Evolutionary conservation across 92 coral and sea anemone species (phyloP), one percentile per base, ranked within the genome.

Genomic region (Heliopora coerulea): DNA sequence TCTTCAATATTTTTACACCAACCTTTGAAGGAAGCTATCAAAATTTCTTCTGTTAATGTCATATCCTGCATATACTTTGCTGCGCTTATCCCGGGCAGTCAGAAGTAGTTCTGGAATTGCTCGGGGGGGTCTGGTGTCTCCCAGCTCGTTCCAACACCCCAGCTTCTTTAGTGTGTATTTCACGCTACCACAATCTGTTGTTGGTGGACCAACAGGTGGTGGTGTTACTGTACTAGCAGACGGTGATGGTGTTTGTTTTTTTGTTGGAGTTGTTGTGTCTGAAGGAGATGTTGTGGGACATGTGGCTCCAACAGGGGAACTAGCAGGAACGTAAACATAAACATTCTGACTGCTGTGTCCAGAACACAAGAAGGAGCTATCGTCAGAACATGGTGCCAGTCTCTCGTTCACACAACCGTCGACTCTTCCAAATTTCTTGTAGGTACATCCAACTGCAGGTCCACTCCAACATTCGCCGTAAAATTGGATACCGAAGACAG

Each of bases 381-480:
- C 8, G 19, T 69, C 76, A 1, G 42, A 69, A 50, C 76, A 69
- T 54, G 17, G 8, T n/a, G 6, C 24, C 4, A 49, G 46, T 29
- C 52, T 52, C 23, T 52, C 76, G 32, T 69, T 31, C 3, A 69
- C 49, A 19, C 76, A 69, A 19, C 59, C 31, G 49, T 54, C 0
- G 23, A 62, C 18, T 50, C 30, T 50, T 18, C 61, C 76, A 69
- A 69, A 54, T 49, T 27, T 54, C 20, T 30, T 54, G 49, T 69
- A 69, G 34, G 61, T 49, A 69, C 76, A 69, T 8, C 44, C 76
- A 54, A 27, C 62, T 27, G 62, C 18, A 15, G 62, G 61, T 24
- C 62, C 76, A 34, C 62, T 49, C 76, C 76, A 69, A 52, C 76
- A 69, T 49, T 69, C 76, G 15, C 76, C 76, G 49, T 49, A 54